Percentiles rank a stretch among this genome's conserved stretches.
Conservation (phyloP, 1,140 invertebrate genomes). For the Mya arenaria region DNA sequence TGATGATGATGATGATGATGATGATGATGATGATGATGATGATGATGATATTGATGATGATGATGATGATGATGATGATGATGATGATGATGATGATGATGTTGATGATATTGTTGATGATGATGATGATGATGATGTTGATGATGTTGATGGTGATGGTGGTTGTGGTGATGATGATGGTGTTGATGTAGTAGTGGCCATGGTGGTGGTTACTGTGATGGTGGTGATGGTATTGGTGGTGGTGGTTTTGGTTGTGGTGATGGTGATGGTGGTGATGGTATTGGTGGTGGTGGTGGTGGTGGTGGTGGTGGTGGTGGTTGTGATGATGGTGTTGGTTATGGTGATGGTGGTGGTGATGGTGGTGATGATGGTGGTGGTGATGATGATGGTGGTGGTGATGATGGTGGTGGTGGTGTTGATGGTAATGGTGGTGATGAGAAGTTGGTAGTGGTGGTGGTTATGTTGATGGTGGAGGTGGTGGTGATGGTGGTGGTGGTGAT, state of each 20-base stretch:
- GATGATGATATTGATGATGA: conserved; percentile 52
- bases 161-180: background rate
- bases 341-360: background rate
- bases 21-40: conserved; percentile 46
- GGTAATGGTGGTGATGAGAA: background rate
- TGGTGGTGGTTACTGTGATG: background rate
- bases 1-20: conserved; percentile 23
- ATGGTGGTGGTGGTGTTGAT: background rate
- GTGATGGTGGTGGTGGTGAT: background rate
- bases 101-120: background rate
- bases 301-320: background rate
- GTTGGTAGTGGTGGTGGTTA: background rate
- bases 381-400: background rate
- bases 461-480: background rate
- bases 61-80: conserved; percentile 23
- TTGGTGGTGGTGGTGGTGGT: background rate
- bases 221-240: background rate
- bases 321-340: background rate
- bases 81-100: conserved; percentile 14
- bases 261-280: background rate
- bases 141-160: background rate
- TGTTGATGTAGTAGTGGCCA: background rate
- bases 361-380: background rate
- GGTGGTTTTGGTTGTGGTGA: background rate
- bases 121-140: background rate